A percentile compares a stretch with the other conserved stretches of the same genome.
phyloP scores from a whole-genome alignment of 2,888 invertebrate genomes.

The Sinopyrophorus schimmeli region DNA sequence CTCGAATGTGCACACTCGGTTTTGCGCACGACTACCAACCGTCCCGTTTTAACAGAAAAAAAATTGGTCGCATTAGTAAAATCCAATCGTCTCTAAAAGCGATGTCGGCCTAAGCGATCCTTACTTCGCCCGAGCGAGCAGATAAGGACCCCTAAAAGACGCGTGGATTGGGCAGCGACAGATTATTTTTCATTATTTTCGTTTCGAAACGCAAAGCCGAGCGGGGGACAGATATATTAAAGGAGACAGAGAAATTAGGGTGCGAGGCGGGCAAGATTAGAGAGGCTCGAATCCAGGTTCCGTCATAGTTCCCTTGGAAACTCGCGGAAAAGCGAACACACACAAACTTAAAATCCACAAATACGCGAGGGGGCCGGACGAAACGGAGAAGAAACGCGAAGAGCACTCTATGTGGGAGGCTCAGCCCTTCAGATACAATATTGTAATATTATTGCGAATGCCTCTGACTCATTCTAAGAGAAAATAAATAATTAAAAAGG shows the following conservation, averaged over 20 bases:
- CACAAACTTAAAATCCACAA: conserved; percentile 41
- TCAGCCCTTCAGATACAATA: conserved; percentile 33
- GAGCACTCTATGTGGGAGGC: conserved; percentile 30
- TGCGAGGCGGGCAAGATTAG: conserved; percentile 39
- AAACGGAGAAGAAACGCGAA: conserved; percentile 36
- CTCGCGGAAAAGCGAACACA: conserved; percentile 39
- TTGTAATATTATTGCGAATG: conserved; percentile 39
- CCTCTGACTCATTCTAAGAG: conserved; percentile 33
- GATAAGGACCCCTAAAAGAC: too few species aligned
- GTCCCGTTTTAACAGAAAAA: too few species aligned
- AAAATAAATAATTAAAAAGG: conserved; percentile 41
- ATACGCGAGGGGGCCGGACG: conserved; percentile 35
- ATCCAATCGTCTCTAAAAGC: too few species aligned
- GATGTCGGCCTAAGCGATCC: too few species aligned
- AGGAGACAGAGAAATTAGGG: conserved; percentile 42
- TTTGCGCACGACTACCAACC: too few species aligned
- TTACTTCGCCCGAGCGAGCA: too few species aligned
- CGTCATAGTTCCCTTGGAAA: conserved; percentile 37
- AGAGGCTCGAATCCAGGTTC: conserved; percentile 31
- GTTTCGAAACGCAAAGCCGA: conserved; percentile 35
- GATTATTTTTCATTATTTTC: conserved; percentile 41
- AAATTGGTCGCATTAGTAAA: too few species aligned
- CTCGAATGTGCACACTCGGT: too few species aligned
- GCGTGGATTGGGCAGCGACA: conserved; percentile 34
- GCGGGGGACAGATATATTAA: conserved; percentile 41